These are phyloP conservation scores for Brachymystax lenok DNA, from an alignment of 2,797 vertebrate genomes.

Conservation along the genomic window DNA sequence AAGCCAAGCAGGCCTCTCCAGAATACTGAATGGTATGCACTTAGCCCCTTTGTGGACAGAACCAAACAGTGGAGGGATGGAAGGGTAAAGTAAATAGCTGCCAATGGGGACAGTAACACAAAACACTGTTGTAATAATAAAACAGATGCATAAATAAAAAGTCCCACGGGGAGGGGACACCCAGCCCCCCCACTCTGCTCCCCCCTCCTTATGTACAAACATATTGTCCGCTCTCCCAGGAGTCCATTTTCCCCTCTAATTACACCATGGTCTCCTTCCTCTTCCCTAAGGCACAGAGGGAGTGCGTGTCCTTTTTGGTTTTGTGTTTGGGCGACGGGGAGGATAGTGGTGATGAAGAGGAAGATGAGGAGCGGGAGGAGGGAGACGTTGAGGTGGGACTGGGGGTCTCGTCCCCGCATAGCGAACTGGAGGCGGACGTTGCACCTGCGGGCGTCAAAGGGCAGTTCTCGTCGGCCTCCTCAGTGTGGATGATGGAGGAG, in stretches of 20 bases:
- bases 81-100: constrained; percentile 85
- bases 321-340: constrained; percentile 56
- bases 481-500: constrained; percentile 70
- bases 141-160: constrained; percentile 69
- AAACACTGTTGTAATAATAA: constrained; percentile 74
- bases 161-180: constrained; percentile 38
- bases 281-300: constrained; percentile 78
- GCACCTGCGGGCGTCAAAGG: constrained; percentile 40
- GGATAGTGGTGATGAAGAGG: constrained; percentile 28
- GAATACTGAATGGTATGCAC: constrained; percentile 56
- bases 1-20: constrained; percentile 32
- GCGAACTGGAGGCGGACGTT: constrained; percentile 38
- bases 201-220: constrained; percentile 65
- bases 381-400: not conserved
- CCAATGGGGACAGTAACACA: constrained; percentile 84
- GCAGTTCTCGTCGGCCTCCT: constrained; percentile 79
- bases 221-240: constrained; percentile 27
- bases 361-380: constrained; percentile 46
- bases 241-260: constrained; percentile 25
- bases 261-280: constrained; percentile 92
- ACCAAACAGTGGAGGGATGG: constrained; percentile 26
- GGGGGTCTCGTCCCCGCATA: not conserved
- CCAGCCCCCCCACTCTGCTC: not conserved
- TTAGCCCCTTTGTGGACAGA: constrained; percentile 10
- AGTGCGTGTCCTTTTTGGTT: constrained; percentile 83